These are phyloP conservation scores for Formica aserva DNA, from an alignment of 2,888 invertebrate genomes.

Conservation along the genomic window DNA sequence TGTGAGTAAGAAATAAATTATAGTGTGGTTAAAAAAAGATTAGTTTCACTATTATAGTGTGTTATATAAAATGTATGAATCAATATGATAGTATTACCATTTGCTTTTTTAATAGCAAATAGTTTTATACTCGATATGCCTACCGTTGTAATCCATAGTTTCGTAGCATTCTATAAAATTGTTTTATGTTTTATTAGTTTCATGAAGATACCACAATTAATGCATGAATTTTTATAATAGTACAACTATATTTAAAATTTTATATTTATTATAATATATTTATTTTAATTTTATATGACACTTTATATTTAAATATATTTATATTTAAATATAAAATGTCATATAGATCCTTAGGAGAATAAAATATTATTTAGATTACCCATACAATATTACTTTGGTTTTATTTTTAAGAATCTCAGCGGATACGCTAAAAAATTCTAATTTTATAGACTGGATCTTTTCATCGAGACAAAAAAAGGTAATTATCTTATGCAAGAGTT, in stretches of 20 bases:
- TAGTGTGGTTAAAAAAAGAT: neutral
- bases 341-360: neutral
- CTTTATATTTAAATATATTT: too few relatives aligned
- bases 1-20: neutral
- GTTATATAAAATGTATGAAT: neutral
- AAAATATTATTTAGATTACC: neutral
- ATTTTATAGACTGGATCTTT: neutral
- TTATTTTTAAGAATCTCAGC: neutral
- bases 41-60: neutral
- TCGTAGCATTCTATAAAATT: constrained; percentile 8
- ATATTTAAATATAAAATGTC: neutral
- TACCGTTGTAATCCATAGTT: constrained; percentile 30
- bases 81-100: neutral
- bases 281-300: too few relatives aligned
- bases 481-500: neutral
- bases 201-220: neutral
- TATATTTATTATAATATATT: too few relatives aligned
- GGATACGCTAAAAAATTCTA: neutral
- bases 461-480: neutral
- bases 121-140: neutral
- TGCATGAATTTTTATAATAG: neutral
- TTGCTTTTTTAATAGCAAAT: neutral
- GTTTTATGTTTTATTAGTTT: neutral
- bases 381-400: neutral
- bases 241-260: too few relatives aligned